Base-by-base conservation (phyloP, 2,797 vertebrate genomes). In the Alauda arvensis region DNA sequence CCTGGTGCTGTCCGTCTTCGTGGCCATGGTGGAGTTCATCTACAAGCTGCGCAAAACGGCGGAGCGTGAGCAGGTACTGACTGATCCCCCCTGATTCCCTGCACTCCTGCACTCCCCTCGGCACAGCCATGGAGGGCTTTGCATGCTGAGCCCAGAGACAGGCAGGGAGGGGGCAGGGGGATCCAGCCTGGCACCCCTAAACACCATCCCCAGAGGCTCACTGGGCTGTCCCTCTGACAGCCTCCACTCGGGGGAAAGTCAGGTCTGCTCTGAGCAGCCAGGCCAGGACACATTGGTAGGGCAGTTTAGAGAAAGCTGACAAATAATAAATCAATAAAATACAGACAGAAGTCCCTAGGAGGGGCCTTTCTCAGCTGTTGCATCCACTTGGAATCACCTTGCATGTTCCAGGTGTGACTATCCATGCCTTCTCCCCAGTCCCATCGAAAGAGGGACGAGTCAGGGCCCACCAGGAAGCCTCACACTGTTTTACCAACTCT, bases 1-100 rank as follows among this genome's bases (percentile, higher is more conserved):
- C 42, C 96, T 99, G 68, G 98, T 99, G 91, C 98, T 99, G 12
- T 99, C 99, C 0, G 98, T 99, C 91, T 98, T 99, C 11, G 99
- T 99, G 95, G 99, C 99, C 31, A 97, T 99, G 81, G 99, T 99
- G 74, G 99, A 99, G 96, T 99, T 99, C 88, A 95, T 99, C 95
- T 99, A 99, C 97, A 99, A 99, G 91, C 98, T 99, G 63, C 97
- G 99, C 85, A 99, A 99, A 93, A 99, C 98, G 0, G 98, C 98
- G 0, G 98, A 99, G 91, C 97, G 98, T 0, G 99, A 99, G 93
- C 99, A 99, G 98, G 99, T 99, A 97, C 92, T 8, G 7, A 97
- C 92, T 12, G 5, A 14, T 23, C 13, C 24, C 65, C n/a, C 25
- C 49, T 1, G 3, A 5, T 1, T 20, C 69, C 49, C 62, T 17